phyloP scores from a whole-genome alignment of 2,797 vertebrate genomes.

The Sciurus vulgaris region DNA sequence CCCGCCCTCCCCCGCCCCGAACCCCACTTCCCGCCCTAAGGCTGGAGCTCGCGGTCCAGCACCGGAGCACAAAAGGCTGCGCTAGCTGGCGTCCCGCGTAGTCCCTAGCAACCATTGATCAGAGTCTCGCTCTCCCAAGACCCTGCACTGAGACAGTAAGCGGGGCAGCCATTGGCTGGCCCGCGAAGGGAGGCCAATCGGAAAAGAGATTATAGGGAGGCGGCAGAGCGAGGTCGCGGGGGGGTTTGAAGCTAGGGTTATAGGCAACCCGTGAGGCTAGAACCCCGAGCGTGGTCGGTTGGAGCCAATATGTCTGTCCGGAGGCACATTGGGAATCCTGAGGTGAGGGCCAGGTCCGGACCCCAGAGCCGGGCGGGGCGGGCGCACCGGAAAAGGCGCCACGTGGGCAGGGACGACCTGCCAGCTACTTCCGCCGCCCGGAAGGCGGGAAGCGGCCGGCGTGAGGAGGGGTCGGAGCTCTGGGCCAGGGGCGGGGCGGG shows the following conservation, averaged over 20 bases:
- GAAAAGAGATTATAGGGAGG: conserved; percentile 51
- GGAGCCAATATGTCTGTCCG: conserved; percentile 89
- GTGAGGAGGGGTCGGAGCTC: conserved; percentile 67
- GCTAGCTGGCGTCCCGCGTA: conserved; percentile 74
- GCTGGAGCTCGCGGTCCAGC: accelerated
- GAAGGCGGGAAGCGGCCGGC: conserved; percentile 70
- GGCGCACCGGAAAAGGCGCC: conserved; percentile 76
- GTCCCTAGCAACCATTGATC: conserved; percentile 77
- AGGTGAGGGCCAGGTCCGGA: conserved; percentile 87
- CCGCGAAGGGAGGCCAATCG: conserved; percentile 72
- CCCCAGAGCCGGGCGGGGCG: conserved; percentile 37
- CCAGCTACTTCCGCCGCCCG: conserved; percentile 78
- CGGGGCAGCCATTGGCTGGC: conserved; percentile 69
- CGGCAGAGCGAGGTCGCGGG: neutral
- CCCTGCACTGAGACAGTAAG: neutral
- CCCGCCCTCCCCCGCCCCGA: neutral
- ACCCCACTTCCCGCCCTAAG: conserved; percentile 40
- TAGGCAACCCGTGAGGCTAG: conserved; percentile 58
- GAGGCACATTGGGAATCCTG: conserved; percentile 88
- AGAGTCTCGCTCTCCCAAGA: neutral
- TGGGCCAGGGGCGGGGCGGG: conserved; percentile 3
- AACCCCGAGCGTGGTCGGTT: conserved; percentile 75
- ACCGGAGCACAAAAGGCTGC: neutral
- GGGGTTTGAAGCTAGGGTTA: conserved; percentile 53
- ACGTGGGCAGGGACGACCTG: conserved; percentile 70